Evolutionary conservation across 92 coral and sea anemone species (phyloP), one percentile per base, ranked within the genome.

Genomic region (Anthopleura xanthogrammica): DNA sequence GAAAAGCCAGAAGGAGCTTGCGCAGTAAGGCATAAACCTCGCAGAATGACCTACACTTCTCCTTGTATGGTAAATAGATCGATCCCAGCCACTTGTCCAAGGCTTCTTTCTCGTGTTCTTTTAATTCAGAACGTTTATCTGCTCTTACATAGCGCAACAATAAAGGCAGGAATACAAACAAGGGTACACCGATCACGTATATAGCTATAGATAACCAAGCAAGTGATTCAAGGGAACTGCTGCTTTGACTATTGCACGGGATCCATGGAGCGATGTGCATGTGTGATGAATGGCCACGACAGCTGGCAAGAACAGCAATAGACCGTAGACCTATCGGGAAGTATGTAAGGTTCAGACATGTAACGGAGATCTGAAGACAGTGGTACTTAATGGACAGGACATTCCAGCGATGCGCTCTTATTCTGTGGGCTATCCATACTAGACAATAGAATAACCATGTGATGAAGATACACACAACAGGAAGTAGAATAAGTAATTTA

Each of bases 1-100:
- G 75, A 60, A 87, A 88, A 19, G 95, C 95, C 39, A 92, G 76
- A 10, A 92, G 76, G 87, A 92, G 88, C 54, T 90, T 92, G 52
- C 95, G 80, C 29, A 83, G 80, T 41, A 92, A 84, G 78, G 85
- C 87, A 41, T 86, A 17, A 8, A 92, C 82, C 80, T 89, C 92
- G 60, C 73, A 89, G 65, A 80, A 89, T 5, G 89, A 56, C 10
- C 62, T 14, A 58, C 12, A 79, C 22, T 42, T 50, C 46, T 41
- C 22, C 70, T 85, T 85, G 76, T 85, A 85, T 23, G 88, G 88
- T 17, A 85, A 75, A 70, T 78, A 85, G 57, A 85, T 78, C n/a
- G 88, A 85, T 7, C 88, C 88, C 24, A 85, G 79, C 88, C 88
- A 85, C 55, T 82, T 66, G 72, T 85, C 88, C 20, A 85, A 16